Conservation (phyloP, 2,113 vertebrate genomes). For the Cranoglanis bouderius region DNA sequence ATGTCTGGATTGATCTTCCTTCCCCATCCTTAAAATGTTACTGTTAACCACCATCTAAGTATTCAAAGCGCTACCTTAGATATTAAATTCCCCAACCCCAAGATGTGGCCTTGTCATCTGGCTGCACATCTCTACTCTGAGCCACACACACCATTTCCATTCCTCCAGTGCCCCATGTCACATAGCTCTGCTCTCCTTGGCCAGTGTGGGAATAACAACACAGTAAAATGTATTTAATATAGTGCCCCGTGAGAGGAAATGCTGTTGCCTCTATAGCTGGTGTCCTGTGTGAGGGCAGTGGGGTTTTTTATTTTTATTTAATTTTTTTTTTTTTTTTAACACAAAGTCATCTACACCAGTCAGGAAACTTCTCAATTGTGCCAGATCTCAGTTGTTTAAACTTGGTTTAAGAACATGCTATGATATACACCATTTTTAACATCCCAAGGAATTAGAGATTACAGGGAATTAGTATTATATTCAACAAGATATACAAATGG, state of each 20-base stretch:
- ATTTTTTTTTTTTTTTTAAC: neutral
- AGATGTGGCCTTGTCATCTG: slow-evolving; percentile 14
- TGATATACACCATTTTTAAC: neutral
- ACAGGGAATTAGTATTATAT: neutral
- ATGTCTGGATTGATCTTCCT: neutral
- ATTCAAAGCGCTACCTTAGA: slow-evolving; percentile 6
- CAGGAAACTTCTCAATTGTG: neutral
- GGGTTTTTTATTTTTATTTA: neutral
- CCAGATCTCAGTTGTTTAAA: neutral
- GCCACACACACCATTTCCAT: slow-evolving; percentile 7
- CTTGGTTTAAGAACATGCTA: neutral
- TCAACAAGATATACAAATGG: neutral
- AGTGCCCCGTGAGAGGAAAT: neutral
- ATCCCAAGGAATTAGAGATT: neutral
- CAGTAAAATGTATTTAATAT: slow-evolving; percentile 18
- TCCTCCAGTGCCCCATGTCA: neutral
- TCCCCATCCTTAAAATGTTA: neutral
- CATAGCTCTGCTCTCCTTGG: neutral
- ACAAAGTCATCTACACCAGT: slow-evolving; percentile 7
- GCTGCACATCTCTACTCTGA: slow-evolving; percentile 27
- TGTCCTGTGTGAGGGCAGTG: neutral
- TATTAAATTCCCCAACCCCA: slow-evolving; percentile 12
- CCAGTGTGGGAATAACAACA: neutral
- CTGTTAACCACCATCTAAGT: slow-evolving; percentile 1
- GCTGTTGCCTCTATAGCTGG: slow-evolving; percentile 2